These are phyloP conservation scores for Actinernus sp. DNA, from an alignment of 92 coral and sea anemone species.

Conservation along the genomic window DNA sequence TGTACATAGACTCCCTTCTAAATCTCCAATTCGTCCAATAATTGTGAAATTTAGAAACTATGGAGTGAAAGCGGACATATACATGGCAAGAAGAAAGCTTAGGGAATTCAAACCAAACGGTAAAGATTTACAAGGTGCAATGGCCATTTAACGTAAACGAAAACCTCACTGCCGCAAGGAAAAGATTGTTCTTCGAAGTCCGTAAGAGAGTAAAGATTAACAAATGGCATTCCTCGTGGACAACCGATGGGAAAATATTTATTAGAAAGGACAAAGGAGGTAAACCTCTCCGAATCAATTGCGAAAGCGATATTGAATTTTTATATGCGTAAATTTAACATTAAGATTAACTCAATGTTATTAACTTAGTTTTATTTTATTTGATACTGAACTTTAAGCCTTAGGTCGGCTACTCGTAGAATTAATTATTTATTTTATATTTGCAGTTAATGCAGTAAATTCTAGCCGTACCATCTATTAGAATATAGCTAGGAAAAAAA, in stretches of 20 bases:
- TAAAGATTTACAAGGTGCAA: constrained; percentile 20
- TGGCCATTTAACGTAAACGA: constrained; percentile 11
- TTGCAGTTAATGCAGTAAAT: no score
- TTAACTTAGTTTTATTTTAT: no score
- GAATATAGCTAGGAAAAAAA: no score
- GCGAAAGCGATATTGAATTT: constrained; percentile 1
- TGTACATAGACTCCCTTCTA: constrained; percentile 1
- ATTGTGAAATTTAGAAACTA: constrained; percentile 22
- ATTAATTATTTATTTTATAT: no score
- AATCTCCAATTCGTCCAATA: background rate
- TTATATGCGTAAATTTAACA: no score
- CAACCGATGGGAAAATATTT: constrained; percentile 20
- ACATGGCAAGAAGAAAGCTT: constrained; percentile 20
- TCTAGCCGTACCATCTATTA: no score
- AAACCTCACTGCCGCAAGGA: constrained; percentile 19
- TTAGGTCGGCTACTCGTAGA: no score
- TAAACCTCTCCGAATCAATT: background rate
- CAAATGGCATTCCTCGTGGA: constrained; percentile 26
- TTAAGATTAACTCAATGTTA: no score
- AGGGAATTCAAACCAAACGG: background rate
- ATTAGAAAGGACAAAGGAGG: constrained; percentile 8
- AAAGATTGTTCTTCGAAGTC: constrained; percentile 18
- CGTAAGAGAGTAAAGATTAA: constrained; percentile 3
- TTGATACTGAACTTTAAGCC: no score
- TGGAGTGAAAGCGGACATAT: constrained; percentile 14